Conservation (phyloP, 2,113 vertebrate species). For the Ibidorhyncha struthersii region DNA sequence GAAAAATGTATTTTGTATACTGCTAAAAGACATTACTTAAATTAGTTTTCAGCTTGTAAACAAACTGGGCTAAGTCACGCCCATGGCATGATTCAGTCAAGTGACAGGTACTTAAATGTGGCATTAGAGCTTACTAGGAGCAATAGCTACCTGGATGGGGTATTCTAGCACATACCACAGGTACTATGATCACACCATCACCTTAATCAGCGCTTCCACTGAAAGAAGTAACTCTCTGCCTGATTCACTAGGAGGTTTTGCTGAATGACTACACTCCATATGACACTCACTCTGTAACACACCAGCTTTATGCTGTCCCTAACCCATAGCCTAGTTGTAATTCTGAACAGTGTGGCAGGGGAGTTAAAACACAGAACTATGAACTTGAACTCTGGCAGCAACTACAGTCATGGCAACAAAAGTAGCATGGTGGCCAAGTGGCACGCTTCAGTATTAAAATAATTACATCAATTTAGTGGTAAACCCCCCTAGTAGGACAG, state of each 20-base stretch:
- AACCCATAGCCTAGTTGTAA: neutral
- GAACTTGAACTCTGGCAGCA: neutral
- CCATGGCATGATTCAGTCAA: neutral
- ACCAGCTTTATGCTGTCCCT: neutral
- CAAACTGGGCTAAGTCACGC: neutral
- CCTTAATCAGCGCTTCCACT: neutral
- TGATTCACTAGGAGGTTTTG: neutral
- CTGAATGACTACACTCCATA: neutral
- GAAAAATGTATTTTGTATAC: neutral
- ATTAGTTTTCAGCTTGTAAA: neutral
- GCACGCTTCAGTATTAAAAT: neutral
- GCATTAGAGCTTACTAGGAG: neutral
- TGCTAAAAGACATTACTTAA: neutral
- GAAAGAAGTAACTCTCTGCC: neutral
- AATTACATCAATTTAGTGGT: neutral
- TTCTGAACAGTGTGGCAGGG: neutral
- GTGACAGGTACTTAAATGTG: neutral
- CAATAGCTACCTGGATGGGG: neutral
- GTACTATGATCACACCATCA: neutral
- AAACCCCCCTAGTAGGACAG: neutral
- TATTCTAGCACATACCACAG: neutral
- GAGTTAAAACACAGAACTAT: neutral
- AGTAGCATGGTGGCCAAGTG: neutral
- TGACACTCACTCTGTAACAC: neutral
- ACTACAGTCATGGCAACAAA: neutral